Base-by-base conservation (phyloP, 2,797 vertebrate species). In the Coracias cyanogaster region DNA sequence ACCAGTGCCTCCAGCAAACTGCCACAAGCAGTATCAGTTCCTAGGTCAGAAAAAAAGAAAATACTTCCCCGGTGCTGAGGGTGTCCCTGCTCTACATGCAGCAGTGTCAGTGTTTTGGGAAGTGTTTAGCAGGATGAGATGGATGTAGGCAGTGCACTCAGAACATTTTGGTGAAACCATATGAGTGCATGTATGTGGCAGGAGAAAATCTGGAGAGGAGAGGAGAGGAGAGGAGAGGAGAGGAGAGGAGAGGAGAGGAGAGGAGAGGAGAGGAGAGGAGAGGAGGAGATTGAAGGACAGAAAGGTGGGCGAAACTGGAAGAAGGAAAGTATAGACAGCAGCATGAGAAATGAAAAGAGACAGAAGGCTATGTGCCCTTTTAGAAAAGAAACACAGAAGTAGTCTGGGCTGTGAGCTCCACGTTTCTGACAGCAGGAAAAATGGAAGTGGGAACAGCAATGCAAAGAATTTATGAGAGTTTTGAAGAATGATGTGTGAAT, bases 401-500 rank as follows among this genome's bases (percentile, higher is more conserved):
- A 71, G 48, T 55, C 64, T 73, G 69, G 60, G 39, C 60, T 91
- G 33, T 43, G 29, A 79, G 67, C 39, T 80, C 43, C 51, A 48
- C 16, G 7, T 78, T 94, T 86, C 61, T 86, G 69, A 74, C 52
- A 83, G 45, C n/a, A 82, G 55, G 65, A 74, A 86, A 95, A 96
- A 90, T 72, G 31, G 60, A 93, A 91, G 80, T 61, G 54, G 62
- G 49, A 92, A 89, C 5, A 45, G 52, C 49, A 82, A 37, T 15
- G 22, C 45, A 69, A 94, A 89, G 48, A 94, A 83, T 82, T 84
- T 62, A 54, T 0, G 1, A 73, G 41, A 33, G 54, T 52, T 90
- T 86, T 74, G 46, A 95, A 86, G 67, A 93, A 95, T 19, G 39
- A 73, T 31, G 37, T 77, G 66, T 51, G 82, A 90, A 94, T 92